A percentile compares a stretch with the other conserved stretches of the same genome.
Evolutionary conservation across 2,888 invertebrate species (phyloP).

Genomic region (Macrostomum cliftonense): DNA sequence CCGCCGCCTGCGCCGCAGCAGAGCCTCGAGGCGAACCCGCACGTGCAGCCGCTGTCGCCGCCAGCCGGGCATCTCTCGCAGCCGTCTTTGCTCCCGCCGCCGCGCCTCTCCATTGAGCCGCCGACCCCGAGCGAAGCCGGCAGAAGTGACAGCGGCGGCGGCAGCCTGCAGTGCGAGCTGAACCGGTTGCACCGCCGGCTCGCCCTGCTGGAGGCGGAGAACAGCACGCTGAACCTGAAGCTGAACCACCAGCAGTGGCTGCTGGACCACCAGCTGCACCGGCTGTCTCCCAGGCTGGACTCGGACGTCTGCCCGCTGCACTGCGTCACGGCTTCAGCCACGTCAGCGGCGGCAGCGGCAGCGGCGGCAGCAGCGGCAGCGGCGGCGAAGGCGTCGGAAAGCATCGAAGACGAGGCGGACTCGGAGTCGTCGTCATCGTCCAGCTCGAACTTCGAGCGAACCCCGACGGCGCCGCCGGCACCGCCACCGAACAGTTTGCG

Average conservation of each 20-base stretch:
- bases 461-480: too few species aligned
- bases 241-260: conserved; percentile 90
- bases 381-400: too few species aligned
- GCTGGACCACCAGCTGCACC: conserved; percentile 40
- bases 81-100: conserved; percentile 3
- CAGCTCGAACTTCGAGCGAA: too few species aligned
- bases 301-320: too few species aligned
- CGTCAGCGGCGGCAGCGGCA: too few species aligned
- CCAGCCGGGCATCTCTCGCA: conserved; percentile 16
- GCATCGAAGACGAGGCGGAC: too few species aligned
- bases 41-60: conserved; percentile 29
- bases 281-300: too few species aligned
- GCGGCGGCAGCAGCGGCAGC: too few species aligned
- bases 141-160: conserved; percentile 42
- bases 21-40: conserved; percentile 28
- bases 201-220: conserved; percentile 71
- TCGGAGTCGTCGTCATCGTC: too few species aligned
- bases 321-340: too few species aligned
- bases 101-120: conserved; percentile 1
- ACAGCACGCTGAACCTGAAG: conserved; percentile 74
- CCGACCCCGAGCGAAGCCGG: not conserved
- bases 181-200: conserved; percentile 70
- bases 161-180: conserved; percentile 71
- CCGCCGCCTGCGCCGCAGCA: not conserved
- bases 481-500: too few species aligned